Conservation (phyloP, 2,113 vertebrate species). For the Ammospiza caudacuta region DNA sequence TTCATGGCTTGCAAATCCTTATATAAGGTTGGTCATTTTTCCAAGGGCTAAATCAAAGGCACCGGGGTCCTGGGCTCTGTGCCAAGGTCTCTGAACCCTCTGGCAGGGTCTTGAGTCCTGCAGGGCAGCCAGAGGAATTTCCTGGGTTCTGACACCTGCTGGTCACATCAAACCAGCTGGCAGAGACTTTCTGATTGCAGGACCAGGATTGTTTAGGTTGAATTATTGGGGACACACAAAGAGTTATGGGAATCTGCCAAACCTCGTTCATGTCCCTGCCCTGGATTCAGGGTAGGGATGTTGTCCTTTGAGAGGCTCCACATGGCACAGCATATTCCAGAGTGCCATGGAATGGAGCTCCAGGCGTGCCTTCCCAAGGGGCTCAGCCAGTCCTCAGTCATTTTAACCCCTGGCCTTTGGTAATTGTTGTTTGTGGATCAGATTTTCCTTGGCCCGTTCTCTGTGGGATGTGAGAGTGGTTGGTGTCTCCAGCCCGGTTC, state of each 20-base stretch:
- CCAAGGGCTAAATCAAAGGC: too few species aligned
- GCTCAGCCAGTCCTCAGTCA: not conserved
- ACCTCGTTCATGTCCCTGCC: accelerated
- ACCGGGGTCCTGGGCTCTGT: too few species aligned
- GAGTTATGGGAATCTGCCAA: not conserved
- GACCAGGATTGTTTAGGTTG: accelerated
- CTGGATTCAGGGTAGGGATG: not conserved
- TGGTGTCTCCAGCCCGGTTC: not conserved
- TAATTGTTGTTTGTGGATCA: not conserved
- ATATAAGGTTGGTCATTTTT: too few species aligned
- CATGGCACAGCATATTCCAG: accelerated
- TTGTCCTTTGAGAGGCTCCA: not conserved
- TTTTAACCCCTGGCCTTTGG: not conserved
- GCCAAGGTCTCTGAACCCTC: too few species aligned
- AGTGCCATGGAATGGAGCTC: not conserved
- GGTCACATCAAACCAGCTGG: accelerated
- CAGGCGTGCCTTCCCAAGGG: not conserved
- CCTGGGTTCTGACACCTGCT: not conserved
- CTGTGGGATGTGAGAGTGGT: not conserved
- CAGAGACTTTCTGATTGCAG: not conserved
- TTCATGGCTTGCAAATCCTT: too few species aligned
- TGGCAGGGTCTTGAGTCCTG: too few species aligned
- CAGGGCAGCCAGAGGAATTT: too few species aligned
- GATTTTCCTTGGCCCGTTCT: not conserved
- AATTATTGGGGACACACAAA: accelerated